Evolutionary conservation across 2,888 invertebrate genomes (phyloP).

Genomic region (Ryuthela nishihirai): DNA sequence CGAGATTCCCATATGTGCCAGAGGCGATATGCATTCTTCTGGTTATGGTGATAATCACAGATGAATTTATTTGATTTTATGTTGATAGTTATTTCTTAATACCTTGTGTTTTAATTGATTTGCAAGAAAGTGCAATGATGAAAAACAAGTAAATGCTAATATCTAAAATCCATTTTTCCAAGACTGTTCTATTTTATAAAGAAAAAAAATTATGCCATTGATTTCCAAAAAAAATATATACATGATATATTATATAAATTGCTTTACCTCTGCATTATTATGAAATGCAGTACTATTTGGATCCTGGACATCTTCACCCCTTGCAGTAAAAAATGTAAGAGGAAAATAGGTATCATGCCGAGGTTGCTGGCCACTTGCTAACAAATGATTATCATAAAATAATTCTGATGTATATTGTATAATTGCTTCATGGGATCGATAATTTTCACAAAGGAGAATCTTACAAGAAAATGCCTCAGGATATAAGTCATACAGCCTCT

Average conservation of each 20-base stretch:
- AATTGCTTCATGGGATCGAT: conserved; percentile 75
- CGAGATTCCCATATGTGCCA: no score
- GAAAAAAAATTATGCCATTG: no score
- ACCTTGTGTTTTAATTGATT: no score
- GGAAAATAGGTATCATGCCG: conserved; percentile 68
- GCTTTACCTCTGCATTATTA: conserved; percentile 68
- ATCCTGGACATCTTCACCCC: conserved; percentile 76
- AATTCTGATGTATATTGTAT: conserved; percentile 75
- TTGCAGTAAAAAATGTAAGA: conserved; percentile 72
- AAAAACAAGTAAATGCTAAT: no score
- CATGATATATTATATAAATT: neutral
- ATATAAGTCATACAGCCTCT: conserved; percentile 72
- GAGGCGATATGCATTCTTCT: no score
- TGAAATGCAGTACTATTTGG: conserved; percentile 68
- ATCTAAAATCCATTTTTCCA: no score
- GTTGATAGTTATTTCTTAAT: no score
- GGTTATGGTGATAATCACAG: no score
- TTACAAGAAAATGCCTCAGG: conserved; percentile 70
- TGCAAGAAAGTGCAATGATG: no score
- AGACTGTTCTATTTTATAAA: no score
- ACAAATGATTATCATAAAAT: conserved; percentile 72
- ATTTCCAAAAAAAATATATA: no score
- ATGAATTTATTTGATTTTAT: no score
- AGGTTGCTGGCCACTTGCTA: conserved; percentile 68
- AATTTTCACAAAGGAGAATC: conserved; percentile 75